These are phyloP conservation scores for Tolypeutes matacus DNA, from an alignment of 2,797 vertebrate genomes.

Conservation along the genomic window DNA sequence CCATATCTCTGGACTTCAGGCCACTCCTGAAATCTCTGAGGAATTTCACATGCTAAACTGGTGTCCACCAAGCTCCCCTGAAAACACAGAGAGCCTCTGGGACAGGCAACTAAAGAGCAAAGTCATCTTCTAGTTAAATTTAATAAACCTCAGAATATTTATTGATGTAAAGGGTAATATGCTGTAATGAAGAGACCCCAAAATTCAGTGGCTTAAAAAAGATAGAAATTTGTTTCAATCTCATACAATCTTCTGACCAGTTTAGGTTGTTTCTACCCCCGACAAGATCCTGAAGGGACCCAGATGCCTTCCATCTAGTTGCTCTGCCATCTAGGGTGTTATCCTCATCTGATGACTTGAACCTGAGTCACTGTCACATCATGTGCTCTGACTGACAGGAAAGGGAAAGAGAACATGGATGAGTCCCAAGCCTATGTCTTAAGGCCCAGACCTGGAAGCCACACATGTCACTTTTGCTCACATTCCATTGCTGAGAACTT, in stretches of 20 bases:
- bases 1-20: neutral
- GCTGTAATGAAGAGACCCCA: neutral
- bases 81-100: neutral
- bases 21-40: neutral
- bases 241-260: neutral
- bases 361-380: neutral
- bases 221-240: neutral
- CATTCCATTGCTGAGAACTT: neutral
- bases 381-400: neutral
- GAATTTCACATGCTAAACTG: neutral
- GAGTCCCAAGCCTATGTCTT: neutral
- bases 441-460: neutral
- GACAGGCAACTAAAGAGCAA: neutral
- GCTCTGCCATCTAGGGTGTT: neutral
- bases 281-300: neutral
- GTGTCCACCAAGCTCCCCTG: neutral
- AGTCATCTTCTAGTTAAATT: neutral
- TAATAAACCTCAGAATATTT: neutral
- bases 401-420: neutral
- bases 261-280: neutral
- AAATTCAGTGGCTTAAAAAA: neutral
- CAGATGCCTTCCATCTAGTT: neutral
- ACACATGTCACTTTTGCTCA: neutral
- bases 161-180: neutral
- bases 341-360: neutral